phyloP scores from a whole-genome alignment of 2,113 vertebrate species.

The Tursiops truncatus region DNA sequence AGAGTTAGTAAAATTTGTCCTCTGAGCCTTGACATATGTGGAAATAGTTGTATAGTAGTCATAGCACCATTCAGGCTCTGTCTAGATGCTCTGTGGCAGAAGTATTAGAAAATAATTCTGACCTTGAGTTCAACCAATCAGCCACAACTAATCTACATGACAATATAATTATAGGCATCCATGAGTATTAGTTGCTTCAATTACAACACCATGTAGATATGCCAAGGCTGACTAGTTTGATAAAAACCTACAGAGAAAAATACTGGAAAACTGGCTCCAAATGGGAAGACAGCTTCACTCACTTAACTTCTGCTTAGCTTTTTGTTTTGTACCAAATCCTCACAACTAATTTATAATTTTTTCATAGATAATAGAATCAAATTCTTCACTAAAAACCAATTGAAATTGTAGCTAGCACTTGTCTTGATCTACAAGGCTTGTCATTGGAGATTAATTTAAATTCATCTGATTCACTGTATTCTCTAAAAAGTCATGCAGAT shows the following conservation, averaged over 20 bases:
- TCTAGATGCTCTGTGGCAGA: neutral
- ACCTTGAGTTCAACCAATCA: neutral
- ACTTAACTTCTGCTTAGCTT: neutral
- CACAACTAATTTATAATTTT: neutral
- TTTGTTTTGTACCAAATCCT: neutral
- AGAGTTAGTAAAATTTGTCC: neutral
- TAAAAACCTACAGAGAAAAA: constrained; percentile 15
- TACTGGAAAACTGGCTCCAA: neutral
- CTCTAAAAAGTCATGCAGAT: neutral
- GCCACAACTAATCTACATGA: constrained; percentile 26
- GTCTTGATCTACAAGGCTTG: neutral
- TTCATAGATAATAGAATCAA: neutral
- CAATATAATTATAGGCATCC: constrained; percentile 25
- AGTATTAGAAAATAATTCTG: constrained; percentile 28
- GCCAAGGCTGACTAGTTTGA: constrained; percentile 8
- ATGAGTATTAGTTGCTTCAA: constrained; percentile 42
- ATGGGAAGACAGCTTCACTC: neutral
- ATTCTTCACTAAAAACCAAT: neutral
- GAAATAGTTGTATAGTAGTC: neutral
- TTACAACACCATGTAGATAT: neutral
- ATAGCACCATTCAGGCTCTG: neutral
- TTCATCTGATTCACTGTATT: neutral
- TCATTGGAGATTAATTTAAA: neutral
- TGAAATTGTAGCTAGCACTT: neutral
- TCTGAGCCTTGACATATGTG: neutral